These are phyloP conservation scores for Allolobophora icterica DNA, from an alignment of 2,888 invertebrate species.

Conservation along the genomic window DNA sequence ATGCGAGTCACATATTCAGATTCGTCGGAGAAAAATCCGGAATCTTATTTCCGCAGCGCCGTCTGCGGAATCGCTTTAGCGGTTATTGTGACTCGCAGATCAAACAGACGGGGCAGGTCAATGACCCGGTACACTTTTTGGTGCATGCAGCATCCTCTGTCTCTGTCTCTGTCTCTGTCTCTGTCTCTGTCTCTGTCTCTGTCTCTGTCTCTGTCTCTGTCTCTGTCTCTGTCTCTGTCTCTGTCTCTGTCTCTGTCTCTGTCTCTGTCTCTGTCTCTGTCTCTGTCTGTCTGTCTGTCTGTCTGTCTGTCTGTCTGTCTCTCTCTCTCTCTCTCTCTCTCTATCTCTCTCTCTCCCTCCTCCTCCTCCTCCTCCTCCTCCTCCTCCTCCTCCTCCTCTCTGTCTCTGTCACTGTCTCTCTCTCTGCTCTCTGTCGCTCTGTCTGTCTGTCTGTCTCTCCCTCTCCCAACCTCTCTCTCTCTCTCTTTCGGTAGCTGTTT, in stretches of 20 bases:
- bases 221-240: no score
- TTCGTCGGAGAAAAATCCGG: background rate
- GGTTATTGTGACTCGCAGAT: slow-evolving; percentile 5
- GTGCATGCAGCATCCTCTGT: background rate
- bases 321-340: no score
- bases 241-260: no score
- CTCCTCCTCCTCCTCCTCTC: no score
- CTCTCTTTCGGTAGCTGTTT: no score
- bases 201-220: background rate
- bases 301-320: no score
- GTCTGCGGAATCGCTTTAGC: background rate
- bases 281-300: no score
- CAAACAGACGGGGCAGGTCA: background rate
- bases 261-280: no score
- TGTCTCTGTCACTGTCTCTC: background rate
- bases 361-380: no score
- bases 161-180: background rate
- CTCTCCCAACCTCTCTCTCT: no score
- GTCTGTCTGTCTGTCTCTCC: no score
- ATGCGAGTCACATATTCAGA: background rate
- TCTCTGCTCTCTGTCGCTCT: background rate
- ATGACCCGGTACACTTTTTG: background rate
- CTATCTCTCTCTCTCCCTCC: no score
- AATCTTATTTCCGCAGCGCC: background rate
- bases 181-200: background rate